Base-by-base conservation (phyloP, 2,888 invertebrate genomes). In the Axea sp. region DNA sequence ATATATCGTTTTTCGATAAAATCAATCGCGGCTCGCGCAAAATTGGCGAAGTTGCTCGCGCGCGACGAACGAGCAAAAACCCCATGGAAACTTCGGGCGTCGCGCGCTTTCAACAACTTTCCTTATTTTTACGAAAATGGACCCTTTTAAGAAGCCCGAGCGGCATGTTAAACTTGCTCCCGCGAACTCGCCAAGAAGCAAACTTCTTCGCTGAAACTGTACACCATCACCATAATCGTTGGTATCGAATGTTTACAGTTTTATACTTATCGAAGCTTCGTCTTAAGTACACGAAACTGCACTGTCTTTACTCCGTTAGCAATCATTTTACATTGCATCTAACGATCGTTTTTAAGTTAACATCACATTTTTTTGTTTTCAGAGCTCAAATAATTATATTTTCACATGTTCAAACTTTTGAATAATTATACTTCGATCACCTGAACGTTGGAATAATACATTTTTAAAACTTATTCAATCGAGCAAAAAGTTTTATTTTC, bases 1-100 rank as follows among this genome's bases (percentile, higher is more conserved):
- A 65, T 55, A 45, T 47, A 65, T 65, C 45, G 65, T 47, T 65
- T 65, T 55, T 55, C 65, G 65, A 65, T 65, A 65, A 65, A 65
- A 65, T 65, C 64, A 53, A 64, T 53, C 35, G 64, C 41, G 51
- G n/a, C 8, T 8, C 26, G 14, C 30, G 22, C 47, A 9, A 64
- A 65, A 65, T 53, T 53, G 64, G 53, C 43, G 33, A 64, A 64
- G 64, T 64, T 62, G 5, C 19, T 19, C 17, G 45, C 45, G 31
- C 43, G 57, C 41, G 55, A 55, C 59, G 26, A 35, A 39, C 41
- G 35, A 43, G 64, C 43, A 45, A 65, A 65, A 65, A 65, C 14
- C 45, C 45, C 45, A 15, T 9, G 15, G 9, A 41, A 51, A 31
- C 9, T 51, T 49, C 7, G 33, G 31, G 37, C 62, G 15, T 26